Evolutionary conservation across 2,888 invertebrate genomes (phyloP), one percentile per base, ranked within the genome.

Genomic region (Erynnis tages): DNA sequence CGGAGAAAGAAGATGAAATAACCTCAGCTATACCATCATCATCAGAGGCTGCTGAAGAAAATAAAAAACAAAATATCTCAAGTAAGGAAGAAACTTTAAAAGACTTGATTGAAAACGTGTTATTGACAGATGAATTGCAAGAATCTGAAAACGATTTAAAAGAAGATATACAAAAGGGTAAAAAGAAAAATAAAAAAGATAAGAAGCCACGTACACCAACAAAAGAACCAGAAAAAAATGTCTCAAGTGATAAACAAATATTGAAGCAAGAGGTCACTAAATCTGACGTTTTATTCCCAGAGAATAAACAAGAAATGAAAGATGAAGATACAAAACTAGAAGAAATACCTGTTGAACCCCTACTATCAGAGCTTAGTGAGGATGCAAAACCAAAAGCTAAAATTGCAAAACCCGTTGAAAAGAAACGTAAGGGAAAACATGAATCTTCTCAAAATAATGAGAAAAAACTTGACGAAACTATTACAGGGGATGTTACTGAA

Each of bases 341-440:
- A 19, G 34, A 27, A 5, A 1, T 10, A 25, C 11, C 25, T 32
- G 16, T 8, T 11, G 49, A 49, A 6, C 5, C 17, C 3, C 7
- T 16, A n/a, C 8, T 17, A n/a, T 13, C n/a, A 7, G 13, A 7
- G 3, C 1, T 10, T 16, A 29, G 44, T 2, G 6, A 54, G 21
- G 65, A 58, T 54, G 61, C 61, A 1, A 80, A 76, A 62, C 60
- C 67, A 8, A 82, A 81, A 69, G 76, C 82, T 13, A 79, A 73
- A 73, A 80, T 83, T 13, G 79, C 71, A 6, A 84, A 86, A 61
- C 81, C 85, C 3, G 82, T 83, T 1, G 79, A 83, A 53, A 83
- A 79, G 53, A 86, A 81, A 65, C 64, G 63, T 1, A 80, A 79
- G 67, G 71, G 54, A 63, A 64, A 55, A 52, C 43, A 16, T 25